Conservation (phyloP, 92 coral and sea anemone genomes). For the Porites divaricata region DNA sequence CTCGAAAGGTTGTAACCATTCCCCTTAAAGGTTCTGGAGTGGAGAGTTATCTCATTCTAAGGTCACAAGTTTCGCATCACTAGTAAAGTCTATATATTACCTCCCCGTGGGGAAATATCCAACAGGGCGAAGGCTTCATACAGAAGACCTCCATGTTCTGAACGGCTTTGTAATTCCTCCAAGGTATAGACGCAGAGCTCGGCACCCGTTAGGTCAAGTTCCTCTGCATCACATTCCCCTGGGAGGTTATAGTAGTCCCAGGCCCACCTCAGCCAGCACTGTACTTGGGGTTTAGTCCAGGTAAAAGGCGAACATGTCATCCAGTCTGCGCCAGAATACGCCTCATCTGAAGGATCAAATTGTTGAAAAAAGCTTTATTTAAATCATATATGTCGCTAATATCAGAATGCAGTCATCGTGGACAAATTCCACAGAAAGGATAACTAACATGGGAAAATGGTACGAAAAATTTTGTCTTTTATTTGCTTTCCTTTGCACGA, state of each 20-base stretch:
- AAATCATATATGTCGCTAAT: neutral
- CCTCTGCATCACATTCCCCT: conserved; percentile 22
- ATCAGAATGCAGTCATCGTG: neutral
- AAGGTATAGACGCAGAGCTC: conserved; percentile 50
- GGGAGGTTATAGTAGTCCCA: conserved; percentile 29
- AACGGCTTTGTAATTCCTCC: conserved; percentile 54
- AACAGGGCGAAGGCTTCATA: conserved; percentile 48
- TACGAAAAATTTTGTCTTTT: no score
- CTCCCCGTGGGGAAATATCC: conserved; percentile 33
- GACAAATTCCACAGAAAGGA: no score
- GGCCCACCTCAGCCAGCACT: conserved; percentile 44
- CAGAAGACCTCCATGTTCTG: conserved; percentile 61
- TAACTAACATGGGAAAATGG: no score
- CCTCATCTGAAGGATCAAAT: neutral
- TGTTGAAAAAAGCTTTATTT: neutral
- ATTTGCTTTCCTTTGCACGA: no score
- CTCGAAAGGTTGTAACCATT: no score
- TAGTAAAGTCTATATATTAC: conserved; percentile 7
- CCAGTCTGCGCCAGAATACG: conserved; percentile 28
- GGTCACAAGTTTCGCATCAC: neutral
- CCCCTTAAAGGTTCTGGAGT: no score
- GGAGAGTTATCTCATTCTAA: neutral
- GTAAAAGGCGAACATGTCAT: conserved; percentile 14
- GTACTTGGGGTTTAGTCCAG: conserved; percentile 56
- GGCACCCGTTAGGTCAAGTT: conserved; percentile 53